Conservation (phyloP, 2,888 invertebrate species). For the Polydrusus cervinus region DNA sequence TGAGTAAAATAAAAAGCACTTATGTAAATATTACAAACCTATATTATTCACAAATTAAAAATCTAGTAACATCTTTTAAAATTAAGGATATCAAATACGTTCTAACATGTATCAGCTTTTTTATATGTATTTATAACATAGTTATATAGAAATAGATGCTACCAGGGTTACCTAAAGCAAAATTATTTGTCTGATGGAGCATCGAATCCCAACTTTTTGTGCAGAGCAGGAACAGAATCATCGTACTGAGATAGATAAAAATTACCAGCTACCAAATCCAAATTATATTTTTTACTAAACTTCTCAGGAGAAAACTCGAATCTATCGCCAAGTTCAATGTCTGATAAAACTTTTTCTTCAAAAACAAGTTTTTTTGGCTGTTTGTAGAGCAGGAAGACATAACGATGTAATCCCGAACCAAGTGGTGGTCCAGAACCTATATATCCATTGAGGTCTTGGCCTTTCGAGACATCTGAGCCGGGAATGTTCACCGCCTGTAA, state of each 20-base stretch:
- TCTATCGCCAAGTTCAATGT: constrained; percentile 17
- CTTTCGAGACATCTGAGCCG: constrained; percentile 79
- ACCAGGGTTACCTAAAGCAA: too few relatives aligned
- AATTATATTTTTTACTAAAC: constrained; percentile 75
- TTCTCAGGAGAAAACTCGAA: constrained; percentile 72
- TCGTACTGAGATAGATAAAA: constrained; percentile 77
- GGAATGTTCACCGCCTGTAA: constrained; percentile 84
- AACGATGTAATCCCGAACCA: constrained; percentile 80
- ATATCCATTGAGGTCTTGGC: constrained; percentile 85
- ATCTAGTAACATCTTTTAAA: too few relatives aligned
- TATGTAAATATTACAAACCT: too few relatives aligned
- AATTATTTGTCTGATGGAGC: constrained; percentile 7
- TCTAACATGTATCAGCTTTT: too few relatives aligned
- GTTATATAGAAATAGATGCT: too few relatives aligned
- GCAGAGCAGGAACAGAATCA: constrained; percentile 72
- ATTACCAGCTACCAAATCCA: constrained; percentile 78
- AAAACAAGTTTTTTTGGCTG: constrained; percentile 56
- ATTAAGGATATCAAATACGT: too few relatives aligned
- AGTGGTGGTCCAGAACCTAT: constrained; percentile 89
- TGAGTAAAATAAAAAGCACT: too few relatives aligned
- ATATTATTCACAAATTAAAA: too few relatives aligned
- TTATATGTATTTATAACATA: too few relatives aligned
- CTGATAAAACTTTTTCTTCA: constrained; percentile 57
- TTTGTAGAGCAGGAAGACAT: constrained; percentile 77
- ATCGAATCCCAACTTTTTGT: constrained; percentile 50